Evolutionary conservation across 2,888 invertebrate genomes (phyloP).

Genomic region (Pyrgus malvae): DNA sequence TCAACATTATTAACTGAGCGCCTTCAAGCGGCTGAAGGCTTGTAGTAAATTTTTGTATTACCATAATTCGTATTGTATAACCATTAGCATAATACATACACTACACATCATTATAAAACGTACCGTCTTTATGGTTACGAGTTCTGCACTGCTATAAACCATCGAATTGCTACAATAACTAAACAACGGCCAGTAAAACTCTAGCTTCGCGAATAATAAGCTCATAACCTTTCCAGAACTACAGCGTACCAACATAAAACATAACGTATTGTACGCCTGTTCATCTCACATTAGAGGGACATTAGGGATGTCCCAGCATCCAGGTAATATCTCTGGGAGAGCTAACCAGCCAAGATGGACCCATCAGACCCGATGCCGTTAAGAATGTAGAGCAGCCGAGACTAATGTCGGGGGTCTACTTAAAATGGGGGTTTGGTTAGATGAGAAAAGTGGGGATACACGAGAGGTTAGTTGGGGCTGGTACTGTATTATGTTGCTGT

Average conservation of each 20-base stretch:
- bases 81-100: too few relatives aligned
- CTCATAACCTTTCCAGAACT: constrained; percentile 6
- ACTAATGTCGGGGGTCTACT: constrained; percentile 37
- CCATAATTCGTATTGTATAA: too few relatives aligned
- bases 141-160: neutral
- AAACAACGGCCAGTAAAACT: neutral
- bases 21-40: too few relatives aligned
- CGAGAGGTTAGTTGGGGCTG: too few relatives aligned
- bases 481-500: too few relatives aligned
- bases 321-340: constrained; percentile 51
- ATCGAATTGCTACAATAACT: constrained; percentile 1
- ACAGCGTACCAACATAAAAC: constrained; percentile 17
- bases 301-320: constrained; percentile 48
- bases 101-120: too few relatives aligned
- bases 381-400: constrained; percentile 29
- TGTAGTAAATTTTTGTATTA: too few relatives aligned
- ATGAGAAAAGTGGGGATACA: constrained; percentile 36
- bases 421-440: constrained; percentile 31
- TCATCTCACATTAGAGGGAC: constrained; percentile 51
- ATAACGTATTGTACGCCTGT: constrained; percentile 23
- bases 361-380: constrained; percentile 33
- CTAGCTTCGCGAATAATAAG: constrained; percentile 12
- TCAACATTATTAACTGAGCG: too few relatives aligned
- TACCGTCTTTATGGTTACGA: too few relatives aligned
- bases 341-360: constrained; percentile 37